Base-by-base conservation (phyloP, 1,140 invertebrate genomes). In the Penaeus vannamei region DNA sequence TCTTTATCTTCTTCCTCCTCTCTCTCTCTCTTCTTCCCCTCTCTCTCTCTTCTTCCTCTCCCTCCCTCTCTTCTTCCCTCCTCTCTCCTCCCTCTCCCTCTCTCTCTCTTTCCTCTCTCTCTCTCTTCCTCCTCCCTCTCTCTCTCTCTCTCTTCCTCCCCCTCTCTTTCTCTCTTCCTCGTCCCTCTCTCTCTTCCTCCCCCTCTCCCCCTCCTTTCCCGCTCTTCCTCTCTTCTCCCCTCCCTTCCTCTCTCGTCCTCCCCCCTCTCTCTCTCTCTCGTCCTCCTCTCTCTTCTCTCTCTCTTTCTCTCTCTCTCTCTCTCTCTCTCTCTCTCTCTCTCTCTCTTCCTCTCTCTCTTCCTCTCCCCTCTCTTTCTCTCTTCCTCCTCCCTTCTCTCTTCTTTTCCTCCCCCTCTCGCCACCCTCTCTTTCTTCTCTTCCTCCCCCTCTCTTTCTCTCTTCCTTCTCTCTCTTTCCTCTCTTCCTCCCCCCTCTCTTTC, bases 271-370 rank as follows among this genome's bases (percentile, higher is more conserved):
- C 10, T 19, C 81, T 36, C 36, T 61, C 20, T 20, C 22, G 29
- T 59, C n/a, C 29, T 26, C 32, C 72, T 36, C n/a, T 26, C 29
- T 36, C 72, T 77, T n/a, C n/a, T 77, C 72, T 77, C 29, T 36
- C 2, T 77, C 72, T 36, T 26, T 77, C 2, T 36, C 72, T 77
- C 72, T 77, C 29, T 36, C 72, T 36, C 72, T 77, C 29, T 76
- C 29, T 77, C 42, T 72, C 42, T 84, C 42, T 84, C 36, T 84
- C 83, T 84, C 36, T 84, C 60, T 60, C 46, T 60, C 36, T 84
- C 83, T 84, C 83, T 84, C 36, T 36, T 36, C 22, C 72, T 77
- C 72, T 69, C 64, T 69, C 32, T 46, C 26, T 46, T n/a, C 20
- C 0, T 36, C 29, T 77, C 32, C 32, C 19, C 19, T 81, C 20